Percentiles rank a stretch among this genome's conserved stretches.
Evolutionary conservation across 1,140 invertebrate species (phyloP).

Genomic region (Oryzaephilus surinamensis): DNA sequence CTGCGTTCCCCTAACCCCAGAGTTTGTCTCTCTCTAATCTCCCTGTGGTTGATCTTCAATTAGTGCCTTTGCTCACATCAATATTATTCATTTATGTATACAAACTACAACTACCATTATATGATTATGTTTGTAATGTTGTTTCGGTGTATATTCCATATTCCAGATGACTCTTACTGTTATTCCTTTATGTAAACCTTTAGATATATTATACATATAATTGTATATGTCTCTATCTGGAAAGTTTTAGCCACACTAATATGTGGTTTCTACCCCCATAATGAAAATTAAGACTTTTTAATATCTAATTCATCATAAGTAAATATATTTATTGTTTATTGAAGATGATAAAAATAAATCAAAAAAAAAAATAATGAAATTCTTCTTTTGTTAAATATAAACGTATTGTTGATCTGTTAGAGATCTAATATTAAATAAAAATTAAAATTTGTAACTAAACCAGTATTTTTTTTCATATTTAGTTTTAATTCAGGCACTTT

Average conservation of each 20-base stretch:
- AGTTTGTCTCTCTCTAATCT: slow-evolving; percentile 37
- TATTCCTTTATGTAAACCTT: slow-evolving; percentile 9
- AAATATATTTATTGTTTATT: slow-evolving; percentile 3
- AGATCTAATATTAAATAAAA: slow-evolving; percentile 27
- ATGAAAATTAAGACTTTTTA: slow-evolving; percentile 13
- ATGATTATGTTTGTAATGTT: slow-evolving; percentile 10
- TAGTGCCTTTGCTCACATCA: slow-evolving; percentile 38
- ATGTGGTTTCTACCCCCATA: not conserved
- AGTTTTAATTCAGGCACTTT: slow-evolving; percentile 8
- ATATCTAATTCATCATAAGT: slow-evolving; percentile 5
- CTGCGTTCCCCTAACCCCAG: slow-evolving; percentile 29
- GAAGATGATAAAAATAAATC: no score
- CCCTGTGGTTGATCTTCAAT: slow-evolving; percentile 36
- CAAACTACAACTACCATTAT: slow-evolving; percentile 9
- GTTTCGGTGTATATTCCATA: slow-evolving; percentile 8
- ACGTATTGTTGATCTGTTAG: slow-evolving; percentile 31
- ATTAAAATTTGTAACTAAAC: slow-evolving; percentile 30
- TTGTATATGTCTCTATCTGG: no score
- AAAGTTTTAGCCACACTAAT: no score
- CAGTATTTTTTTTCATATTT: slow-evolving; percentile 13
- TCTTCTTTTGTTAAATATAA: slow-evolving; percentile 22
- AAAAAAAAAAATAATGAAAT: no score
- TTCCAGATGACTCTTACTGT: slow-evolving; percentile 9
- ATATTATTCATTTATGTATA: slow-evolving; percentile 20
- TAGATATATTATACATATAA: no score